Conservation (phyloP, 2,888 invertebrate species). For the Isoperla grammatica region DNA sequence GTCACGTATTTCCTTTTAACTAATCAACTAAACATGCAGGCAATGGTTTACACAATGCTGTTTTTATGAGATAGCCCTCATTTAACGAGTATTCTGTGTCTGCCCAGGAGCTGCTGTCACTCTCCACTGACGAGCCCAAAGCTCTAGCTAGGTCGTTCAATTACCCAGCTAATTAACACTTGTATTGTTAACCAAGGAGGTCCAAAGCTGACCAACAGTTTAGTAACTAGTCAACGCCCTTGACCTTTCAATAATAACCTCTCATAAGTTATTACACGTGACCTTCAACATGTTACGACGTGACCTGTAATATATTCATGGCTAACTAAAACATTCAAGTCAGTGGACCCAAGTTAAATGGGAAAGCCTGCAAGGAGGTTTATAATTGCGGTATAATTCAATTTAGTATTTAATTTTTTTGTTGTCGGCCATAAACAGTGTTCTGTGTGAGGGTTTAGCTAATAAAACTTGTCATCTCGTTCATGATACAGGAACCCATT, state of each 20-base stretch:
- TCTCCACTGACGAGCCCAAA: constrained; percentile 1
- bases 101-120: constrained; percentile 18
- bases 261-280: constrained; percentile 10
- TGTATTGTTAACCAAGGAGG: constrained; percentile 25
- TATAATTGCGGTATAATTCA: no score
- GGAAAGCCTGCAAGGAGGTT: no score
- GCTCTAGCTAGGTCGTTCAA: constrained; percentile 1
- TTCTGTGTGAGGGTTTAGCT: no score
- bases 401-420: no score
- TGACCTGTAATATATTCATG: no score
- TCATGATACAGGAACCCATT: no score
- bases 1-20: constrained; percentile 16
- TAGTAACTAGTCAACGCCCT: constrained; percentile 21
- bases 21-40: constrained; percentile 19
- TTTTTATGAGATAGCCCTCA: constrained; percentile 6
- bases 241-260: constrained; percentile 23
- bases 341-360: not conserved
- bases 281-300: not conserved
- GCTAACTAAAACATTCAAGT: constrained; percentile 1
- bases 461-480: no score
- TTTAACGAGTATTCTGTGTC: constrained; percentile 18
- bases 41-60: constrained; percentile 3
- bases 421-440: no score
- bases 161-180: constrained; percentile 22
- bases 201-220: constrained; percentile 16